Percentiles rank a stretch among this genome's conserved stretches.
Evolutionary conservation across 2,113 vertebrate genomes (phyloP).

Genomic region (Oceanites oceanicus): DNA sequence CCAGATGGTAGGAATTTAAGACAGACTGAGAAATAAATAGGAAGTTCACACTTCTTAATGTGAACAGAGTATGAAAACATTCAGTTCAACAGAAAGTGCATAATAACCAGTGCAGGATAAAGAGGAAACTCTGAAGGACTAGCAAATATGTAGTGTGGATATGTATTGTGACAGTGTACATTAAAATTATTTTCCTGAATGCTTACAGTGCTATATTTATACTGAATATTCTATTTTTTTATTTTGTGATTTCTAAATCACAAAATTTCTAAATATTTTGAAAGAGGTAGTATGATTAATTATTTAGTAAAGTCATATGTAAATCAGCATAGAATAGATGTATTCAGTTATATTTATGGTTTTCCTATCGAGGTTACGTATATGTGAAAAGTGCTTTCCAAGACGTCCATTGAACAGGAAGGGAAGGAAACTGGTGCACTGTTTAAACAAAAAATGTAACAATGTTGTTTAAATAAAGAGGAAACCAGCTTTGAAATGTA

Average conservation of each 20-base stretch:
- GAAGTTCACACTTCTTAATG: slow-evolving; percentile 24
- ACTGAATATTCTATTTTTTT: background rate
- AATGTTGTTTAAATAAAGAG: slow-evolving; percentile 3
- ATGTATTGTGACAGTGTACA: background rate
- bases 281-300: background rate
- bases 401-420: background rate
- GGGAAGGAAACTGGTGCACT: slow-evolving; percentile 10
- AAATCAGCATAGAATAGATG: background rate
- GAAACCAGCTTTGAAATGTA: slow-evolving; percentile 39
- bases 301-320: background rate
- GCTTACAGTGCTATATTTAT: background rate
- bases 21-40: slow-evolving; percentile 37
- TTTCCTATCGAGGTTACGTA: background rate
- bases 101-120: background rate
- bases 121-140: background rate
- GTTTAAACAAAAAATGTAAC: background rate
- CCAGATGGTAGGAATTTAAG: slow-evolving; percentile 20
- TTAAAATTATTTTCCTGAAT: background rate
- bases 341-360: background rate
- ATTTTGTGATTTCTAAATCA: background rate
- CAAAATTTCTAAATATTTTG: background rate
- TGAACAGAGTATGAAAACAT: background rate
- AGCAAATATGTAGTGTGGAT: background rate
- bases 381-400: background rate
- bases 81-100: background rate